Conservation (phyloP, 2,888 invertebrate genomes). For the Agonum fuliginosum region DNA sequence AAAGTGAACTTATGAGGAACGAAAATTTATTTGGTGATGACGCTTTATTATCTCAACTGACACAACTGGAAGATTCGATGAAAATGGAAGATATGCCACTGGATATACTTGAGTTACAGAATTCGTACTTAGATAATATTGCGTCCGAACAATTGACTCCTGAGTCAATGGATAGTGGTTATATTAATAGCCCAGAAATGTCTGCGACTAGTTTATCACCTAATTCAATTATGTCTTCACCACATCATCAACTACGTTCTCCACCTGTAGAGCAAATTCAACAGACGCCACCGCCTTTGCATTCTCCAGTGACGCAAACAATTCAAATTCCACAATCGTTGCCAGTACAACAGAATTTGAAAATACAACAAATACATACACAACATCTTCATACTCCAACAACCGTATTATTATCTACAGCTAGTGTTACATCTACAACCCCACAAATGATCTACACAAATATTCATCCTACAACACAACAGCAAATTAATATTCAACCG, state of each 20-base stretch:
- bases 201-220: constrained; percentile 60
- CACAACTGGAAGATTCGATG: constrained; percentile 73
- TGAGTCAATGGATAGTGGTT: constrained; percentile 52
- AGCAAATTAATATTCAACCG: constrained; percentile 58
- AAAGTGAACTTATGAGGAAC: constrained; percentile 78
- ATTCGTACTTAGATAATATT: constrained; percentile 59
- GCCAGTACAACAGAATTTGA: constrained; percentile 61
- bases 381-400: constrained; percentile 65
- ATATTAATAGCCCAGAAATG: constrained; percentile 50
- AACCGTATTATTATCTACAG: constrained; percentile 68
- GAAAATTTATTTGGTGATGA: constrained; percentile 75
- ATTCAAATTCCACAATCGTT: constrained; percentile 63
- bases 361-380: constrained; percentile 62
- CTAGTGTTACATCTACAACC: constrained; percentile 62
- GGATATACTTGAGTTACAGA: constrained; percentile 71
- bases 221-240: constrained; percentile 62
- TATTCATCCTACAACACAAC: constrained; percentile 65
- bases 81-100: constrained; percentile 73
- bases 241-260: constrained; percentile 65
- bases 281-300: constrained; percentile 28
- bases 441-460: constrained; percentile 69
- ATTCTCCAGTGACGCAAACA: constrained; percentile 65
- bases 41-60: constrained; percentile 68
- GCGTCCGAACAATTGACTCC: constrained; percentile 44
- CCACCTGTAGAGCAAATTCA: constrained; percentile 44